phyloP scores from a whole-genome alignment of 2,797 vertebrate species.

The Sciurus carolinensis region DNA sequence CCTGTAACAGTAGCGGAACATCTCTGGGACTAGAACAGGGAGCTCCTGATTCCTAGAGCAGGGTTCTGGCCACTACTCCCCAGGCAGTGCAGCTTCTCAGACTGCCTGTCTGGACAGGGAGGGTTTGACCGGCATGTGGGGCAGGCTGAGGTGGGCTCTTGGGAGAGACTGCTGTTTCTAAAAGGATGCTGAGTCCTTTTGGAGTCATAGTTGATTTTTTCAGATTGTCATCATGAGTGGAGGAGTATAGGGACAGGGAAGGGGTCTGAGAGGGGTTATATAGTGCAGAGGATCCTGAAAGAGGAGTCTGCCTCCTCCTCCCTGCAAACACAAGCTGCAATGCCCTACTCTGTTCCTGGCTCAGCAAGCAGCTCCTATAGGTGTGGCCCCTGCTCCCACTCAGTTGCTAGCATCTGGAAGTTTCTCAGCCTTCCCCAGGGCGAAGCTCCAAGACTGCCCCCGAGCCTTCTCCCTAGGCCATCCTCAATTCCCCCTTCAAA shows the following conservation, averaged over 20 bases:
- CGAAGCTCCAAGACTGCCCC: not conserved
- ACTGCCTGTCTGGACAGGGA: not conserved
- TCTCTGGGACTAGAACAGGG: not conserved
- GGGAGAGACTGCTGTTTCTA: not conserved
- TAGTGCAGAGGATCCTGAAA: not conserved
- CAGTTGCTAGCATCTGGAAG: not conserved
- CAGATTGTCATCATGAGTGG: not conserved
- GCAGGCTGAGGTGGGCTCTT: not conserved
- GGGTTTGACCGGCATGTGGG: not conserved
- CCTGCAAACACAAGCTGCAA: not conserved
- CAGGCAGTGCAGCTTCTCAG: not conserved
- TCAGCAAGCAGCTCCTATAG: not conserved
- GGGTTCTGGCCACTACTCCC: not conserved
- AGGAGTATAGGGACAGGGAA: not conserved
- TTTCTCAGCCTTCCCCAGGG: conserved; percentile 1
- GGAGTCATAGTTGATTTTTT: not conserved
- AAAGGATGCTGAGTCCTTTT: not conserved
- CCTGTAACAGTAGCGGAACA: not conserved
- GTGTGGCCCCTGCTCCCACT: not conserved
- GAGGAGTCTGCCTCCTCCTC: not conserved
- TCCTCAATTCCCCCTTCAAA: not conserved
- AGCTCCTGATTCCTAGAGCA: not conserved
- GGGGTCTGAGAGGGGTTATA: not conserved
- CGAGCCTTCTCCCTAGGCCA: not conserved
- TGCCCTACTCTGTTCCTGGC: not conserved